These are phyloP conservation scores for Noctuana brunneofusca DNA, from an alignment of 2,888 invertebrate genomes.

Conservation along the genomic window DNA sequence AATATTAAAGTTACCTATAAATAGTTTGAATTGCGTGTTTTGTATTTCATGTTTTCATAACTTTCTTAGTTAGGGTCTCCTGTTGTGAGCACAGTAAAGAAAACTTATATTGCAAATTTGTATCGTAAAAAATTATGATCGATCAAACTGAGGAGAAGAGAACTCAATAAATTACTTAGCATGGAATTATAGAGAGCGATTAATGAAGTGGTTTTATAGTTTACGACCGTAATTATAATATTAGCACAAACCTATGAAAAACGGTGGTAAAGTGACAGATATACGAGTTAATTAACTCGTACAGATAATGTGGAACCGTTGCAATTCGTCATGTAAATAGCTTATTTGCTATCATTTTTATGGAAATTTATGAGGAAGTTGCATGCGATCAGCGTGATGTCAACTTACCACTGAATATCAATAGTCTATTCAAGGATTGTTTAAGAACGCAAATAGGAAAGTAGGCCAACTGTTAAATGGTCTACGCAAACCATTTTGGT, in stretches of 20 bases:
- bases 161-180: neutral
- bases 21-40: too few relatives aligned
- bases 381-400: slow-evolving; percentile 9
- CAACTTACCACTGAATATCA: slow-evolving; percentile 7
- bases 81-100: too few relatives aligned
- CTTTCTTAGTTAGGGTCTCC: too few relatives aligned
- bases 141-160: too few relatives aligned
- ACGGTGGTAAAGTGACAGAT: slow-evolving; percentile 30
- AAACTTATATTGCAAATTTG: too few relatives aligned
- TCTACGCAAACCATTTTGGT: too few relatives aligned
- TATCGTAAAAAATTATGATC: too few relatives aligned
- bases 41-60: too few relatives aligned
- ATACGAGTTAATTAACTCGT: slow-evolving; percentile 35
- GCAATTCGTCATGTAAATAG: slow-evolving; percentile 28
- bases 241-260: slow-evolving; percentile 25
- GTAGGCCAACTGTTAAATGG: neutral
- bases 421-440: neutral
- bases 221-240: slow-evolving; percentile 28
- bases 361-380: slow-evolving; percentile 25
- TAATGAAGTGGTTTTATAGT: slow-evolving; percentile 16
- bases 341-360: slow-evolving; percentile 27
- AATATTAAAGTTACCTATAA: too few relatives aligned
- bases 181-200: slow-evolving; percentile 11
- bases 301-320: slow-evolving; percentile 28
- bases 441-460: neutral